phyloP scores from a whole-genome alignment of 2,888 invertebrate species.

The Plebejus argus region DNA sequence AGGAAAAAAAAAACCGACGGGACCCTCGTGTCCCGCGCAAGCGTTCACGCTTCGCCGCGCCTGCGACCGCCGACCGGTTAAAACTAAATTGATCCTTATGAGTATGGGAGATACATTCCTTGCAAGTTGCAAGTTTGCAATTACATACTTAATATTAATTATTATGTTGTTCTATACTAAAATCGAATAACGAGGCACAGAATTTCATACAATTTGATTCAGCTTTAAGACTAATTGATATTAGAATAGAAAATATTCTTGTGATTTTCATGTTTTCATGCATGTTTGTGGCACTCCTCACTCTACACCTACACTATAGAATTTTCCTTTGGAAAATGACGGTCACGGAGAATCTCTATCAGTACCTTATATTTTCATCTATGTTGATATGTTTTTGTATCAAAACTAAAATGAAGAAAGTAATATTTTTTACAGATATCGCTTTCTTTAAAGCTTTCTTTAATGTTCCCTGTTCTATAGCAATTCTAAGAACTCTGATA shows the following conservation, averaged over 20 bases:
- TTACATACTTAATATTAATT: too few species aligned
- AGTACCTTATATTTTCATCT: too few species aligned
- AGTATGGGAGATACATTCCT: background rate
- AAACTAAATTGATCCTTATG: constrained; percentile 17
- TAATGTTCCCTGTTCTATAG: background rate
- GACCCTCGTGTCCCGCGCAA: constrained; percentile 73
- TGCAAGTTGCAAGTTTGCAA: background rate
- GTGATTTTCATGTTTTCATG: too few species aligned
- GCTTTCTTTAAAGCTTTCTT: background rate
- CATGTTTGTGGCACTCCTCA: too few species aligned
- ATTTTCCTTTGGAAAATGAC: too few species aligned
- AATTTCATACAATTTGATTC: too few species aligned
- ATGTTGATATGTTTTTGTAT: too few species aligned
- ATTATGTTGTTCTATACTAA: background rate
- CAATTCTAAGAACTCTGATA: constrained; percentile 5
- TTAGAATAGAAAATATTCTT: too few species aligned
- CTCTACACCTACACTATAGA: too few species aligned
- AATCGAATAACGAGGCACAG: too few species aligned
- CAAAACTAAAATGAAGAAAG: background rate
- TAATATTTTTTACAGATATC: background rate
- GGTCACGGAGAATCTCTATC: too few species aligned
- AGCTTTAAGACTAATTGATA: too few species aligned
- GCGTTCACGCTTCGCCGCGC: constrained; percentile 74
- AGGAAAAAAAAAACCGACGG: constrained; percentile 74
- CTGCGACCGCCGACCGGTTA: constrained; percentile 40